Percentiles rank a stretch among this genome's conserved stretches.
Evolutionary conservation across 2,888 invertebrate species (phyloP).

Genomic region (Sarcophaga variegata): DNA sequence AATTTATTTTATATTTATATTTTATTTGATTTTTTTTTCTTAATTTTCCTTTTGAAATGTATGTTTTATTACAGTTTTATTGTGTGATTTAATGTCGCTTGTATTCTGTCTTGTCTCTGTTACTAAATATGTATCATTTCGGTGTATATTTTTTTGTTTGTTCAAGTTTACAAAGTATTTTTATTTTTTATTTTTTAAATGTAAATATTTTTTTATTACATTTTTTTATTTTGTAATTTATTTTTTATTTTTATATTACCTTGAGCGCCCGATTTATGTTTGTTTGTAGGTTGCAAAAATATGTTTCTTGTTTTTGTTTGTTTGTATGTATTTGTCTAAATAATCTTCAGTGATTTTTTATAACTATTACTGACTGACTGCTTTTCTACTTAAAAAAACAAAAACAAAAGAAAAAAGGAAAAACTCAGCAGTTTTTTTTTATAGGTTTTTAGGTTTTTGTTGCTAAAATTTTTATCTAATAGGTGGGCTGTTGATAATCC

Average conservation of each 20-base stretch:
- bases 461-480: constrained; percentile 73
- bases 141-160: constrained; percentile 70
- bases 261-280: constrained; percentile 54
- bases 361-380: constrained; percentile 38
- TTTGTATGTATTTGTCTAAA: not conserved
- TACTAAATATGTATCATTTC: constrained; percentile 71
- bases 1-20: constrained; percentile 18
- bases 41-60: constrained; percentile 27
- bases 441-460: constrained; percentile 37
- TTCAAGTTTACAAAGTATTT: constrained; percentile 72
- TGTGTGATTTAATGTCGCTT: constrained; percentile 42
- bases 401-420: too few relatives aligned
- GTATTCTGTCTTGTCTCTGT: constrained; percentile 18
- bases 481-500: constrained; percentile 81
- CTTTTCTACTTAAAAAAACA: not conserved
- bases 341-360: constrained; percentile 36
- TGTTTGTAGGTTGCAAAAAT: constrained; percentile 43
- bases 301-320: not conserved
- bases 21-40: constrained; percentile 15
- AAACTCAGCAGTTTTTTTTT: constrained; percentile 28
- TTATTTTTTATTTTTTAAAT: constrained; percentile 67
- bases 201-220: constrained; percentile 58
- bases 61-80: constrained; percentile 65
- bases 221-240: constrained; percentile 36
- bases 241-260: constrained; percentile 30